Base-by-base conservation (phyloP, 2,113 vertebrate species). In the Hydrochoerus hydrochaeris region DNA sequence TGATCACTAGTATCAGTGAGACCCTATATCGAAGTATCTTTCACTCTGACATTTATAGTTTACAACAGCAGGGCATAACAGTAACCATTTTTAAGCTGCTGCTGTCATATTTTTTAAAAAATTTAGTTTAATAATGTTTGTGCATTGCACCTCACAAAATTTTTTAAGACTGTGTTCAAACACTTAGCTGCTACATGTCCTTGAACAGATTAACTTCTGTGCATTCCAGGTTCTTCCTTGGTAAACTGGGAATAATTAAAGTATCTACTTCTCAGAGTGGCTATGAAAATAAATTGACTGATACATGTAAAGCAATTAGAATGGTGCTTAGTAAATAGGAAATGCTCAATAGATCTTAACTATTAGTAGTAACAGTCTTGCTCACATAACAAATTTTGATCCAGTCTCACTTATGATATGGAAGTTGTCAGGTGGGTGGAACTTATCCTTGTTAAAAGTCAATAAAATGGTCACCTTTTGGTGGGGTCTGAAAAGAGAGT, bases 231-330 rank as follows among this genome's bases (percentile, higher is more conserved):
- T 60, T 95, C 38, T 80, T 95, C 57, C 14, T 1, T 93, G 77
- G 63, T 78, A 85, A 96, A 77, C 8, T 38, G 30, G 69, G 35
- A 84, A 62, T 65, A 91, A 80, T 93, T 84, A 35, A 73, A 91
- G 22, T 30, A 80, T 46, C 13, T 91, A 73, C 26, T 60, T 93
- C 62, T 85, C 44, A 78, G 38, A 16, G 69, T 58, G 87, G 17
- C 24, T 85, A 75, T 77, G 88, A 85, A 57, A 28, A 67, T 67
- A 95, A 94, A 92, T 62, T 86, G 58, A n/a, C 81, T 62, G 71
- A 94, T 94, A 30, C 35, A 80, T 49, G 7, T 88, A 91, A 71
- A 95, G 54, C 46, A 94, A 44, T 90, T 86, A 82, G 32, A 89
- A 81, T 32, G 52, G 30, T 78, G 44, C 30, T 95, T 78, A 19